Conservation (phyloP, 2,113 vertebrate species). For the Neotoma lepida region DNA sequence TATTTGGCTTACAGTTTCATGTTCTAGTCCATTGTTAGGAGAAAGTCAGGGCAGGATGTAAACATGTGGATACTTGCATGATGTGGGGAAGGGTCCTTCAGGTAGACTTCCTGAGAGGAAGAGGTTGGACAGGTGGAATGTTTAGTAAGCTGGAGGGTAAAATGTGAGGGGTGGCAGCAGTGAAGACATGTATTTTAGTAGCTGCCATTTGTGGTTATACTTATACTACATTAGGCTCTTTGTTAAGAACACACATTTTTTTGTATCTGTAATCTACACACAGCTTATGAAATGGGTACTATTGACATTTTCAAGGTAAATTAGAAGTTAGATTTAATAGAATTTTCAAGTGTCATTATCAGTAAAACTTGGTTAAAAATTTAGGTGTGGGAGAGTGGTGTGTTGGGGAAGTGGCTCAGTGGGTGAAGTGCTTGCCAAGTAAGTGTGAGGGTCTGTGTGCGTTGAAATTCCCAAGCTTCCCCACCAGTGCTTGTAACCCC, state of each 20-base stretch:
- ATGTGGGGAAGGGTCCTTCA: background rate
- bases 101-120: constrained; percentile 10
- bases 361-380: constrained; percentile 13
- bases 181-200: background rate
- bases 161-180: background rate
- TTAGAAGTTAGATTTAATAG: constrained; percentile 30
- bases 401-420: background rate
- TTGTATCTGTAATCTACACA: background rate
- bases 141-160: background rate
- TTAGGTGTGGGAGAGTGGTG: background rate
- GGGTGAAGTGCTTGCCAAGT: no score
- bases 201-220: background rate
- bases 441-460: no score
- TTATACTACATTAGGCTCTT: background rate
- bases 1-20: background rate
- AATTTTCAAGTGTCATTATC: constrained; percentile 48
- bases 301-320: constrained; percentile 12
- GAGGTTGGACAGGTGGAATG: background rate
- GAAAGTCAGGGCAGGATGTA: background rate
- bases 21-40: no score
- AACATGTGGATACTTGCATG: background rate
- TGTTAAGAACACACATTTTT: constrained; percentile 1
- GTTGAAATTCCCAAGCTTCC: background rate
- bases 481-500: background rate
- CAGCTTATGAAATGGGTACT: constrained; percentile 41